phyloP scores from a whole-genome alignment of 2,888 invertebrate species.

The Protonemura montana region DNA sequence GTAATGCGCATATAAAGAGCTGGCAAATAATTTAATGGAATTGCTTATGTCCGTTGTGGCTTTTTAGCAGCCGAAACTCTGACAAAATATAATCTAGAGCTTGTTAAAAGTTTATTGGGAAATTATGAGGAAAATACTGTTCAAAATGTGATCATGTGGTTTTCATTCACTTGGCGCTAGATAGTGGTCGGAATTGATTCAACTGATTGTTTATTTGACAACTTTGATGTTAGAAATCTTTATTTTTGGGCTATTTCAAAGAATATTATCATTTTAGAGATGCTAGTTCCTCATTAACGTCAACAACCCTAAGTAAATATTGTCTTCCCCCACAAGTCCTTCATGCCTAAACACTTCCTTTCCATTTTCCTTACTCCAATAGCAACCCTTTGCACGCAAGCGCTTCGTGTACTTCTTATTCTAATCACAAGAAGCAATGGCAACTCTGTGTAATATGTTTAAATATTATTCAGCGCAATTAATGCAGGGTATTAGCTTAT shows the following conservation, averaged over 20 bases:
- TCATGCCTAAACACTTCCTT: background rate
- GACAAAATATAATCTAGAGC: constrained; percentile 21
- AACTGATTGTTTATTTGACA: too few species aligned
- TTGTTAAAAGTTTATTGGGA: background rate
- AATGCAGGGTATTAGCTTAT: constrained; percentile 29
- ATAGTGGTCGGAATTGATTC: too few species aligned
- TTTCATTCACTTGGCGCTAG: background rate
- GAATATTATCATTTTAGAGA: background rate
- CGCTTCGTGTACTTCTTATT: background rate
- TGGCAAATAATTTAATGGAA: constrained; percentile 29
- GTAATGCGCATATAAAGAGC: background rate
- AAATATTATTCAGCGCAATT: constrained; percentile 16
- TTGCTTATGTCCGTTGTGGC: constrained; percentile 25
- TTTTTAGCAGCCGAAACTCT: background rate
- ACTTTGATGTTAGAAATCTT: too few species aligned
- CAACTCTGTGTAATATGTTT: background rate
- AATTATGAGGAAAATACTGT: background rate
- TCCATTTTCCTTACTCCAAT: background rate
- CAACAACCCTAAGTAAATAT: too few species aligned
- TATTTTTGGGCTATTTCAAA: too few species aligned
- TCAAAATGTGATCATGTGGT: background rate
- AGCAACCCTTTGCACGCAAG: background rate
- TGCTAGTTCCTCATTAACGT: too few species aligned
- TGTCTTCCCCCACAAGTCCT: background rate
- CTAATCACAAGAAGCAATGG: background rate